These are phyloP conservation scores for Rhinolophus sinicus DNA, from an alignment of 2,113 vertebrate species.

Conservation along the genomic window DNA sequence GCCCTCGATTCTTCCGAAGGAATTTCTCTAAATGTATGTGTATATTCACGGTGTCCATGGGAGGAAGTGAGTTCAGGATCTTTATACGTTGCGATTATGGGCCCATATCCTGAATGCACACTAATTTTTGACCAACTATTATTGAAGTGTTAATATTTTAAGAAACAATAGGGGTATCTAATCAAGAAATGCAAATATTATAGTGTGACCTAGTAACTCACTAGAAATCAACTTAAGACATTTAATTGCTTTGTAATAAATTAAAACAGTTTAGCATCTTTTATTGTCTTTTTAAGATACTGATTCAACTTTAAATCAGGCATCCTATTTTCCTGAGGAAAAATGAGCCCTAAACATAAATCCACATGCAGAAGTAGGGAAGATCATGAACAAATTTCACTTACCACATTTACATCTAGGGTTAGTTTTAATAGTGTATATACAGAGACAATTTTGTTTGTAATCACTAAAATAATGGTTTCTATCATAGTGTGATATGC, in stretches of 20 bases:
- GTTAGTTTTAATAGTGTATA: not conserved
- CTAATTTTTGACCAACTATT: not conserved
- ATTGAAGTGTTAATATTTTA: not conserved
- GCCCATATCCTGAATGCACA: not conserved
- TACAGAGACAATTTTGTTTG: not conserved
- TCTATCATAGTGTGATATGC: not conserved
- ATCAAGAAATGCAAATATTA: not conserved
- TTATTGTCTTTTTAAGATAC: not conserved
- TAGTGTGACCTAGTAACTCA: not conserved
- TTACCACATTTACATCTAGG: not conserved
- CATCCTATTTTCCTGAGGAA: not conserved
- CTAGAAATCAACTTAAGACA: not conserved
- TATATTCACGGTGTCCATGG: not conserved
- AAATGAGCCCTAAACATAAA: not conserved
- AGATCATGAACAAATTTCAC: not conserved
- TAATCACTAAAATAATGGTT: not conserved
- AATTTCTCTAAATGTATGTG: not conserved
- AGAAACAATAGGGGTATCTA: not conserved
- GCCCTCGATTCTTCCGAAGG: not conserved
- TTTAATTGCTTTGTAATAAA: not conserved
- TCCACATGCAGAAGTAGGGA: not conserved
- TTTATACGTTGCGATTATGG: not conserved
- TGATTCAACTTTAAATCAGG: not conserved
- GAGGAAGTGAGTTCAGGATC: not conserved
- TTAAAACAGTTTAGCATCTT: not conserved